A percentile compares a stretch with the other conserved stretches of the same genome.
Conservation (phyloP, 1,140 invertebrate species). For the Drosophila yakuba region DNA sequence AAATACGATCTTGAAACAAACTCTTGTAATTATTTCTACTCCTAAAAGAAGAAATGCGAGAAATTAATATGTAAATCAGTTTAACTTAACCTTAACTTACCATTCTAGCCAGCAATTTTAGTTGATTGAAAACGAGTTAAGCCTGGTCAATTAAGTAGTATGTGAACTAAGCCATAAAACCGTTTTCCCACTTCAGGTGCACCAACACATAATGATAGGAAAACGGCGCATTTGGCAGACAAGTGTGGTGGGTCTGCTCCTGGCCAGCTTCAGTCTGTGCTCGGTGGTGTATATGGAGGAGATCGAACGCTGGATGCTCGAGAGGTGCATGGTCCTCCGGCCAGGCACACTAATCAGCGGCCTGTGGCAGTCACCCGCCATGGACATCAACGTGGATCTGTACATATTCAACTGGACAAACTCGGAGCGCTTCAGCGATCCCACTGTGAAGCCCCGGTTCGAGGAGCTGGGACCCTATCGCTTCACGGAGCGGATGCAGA, state of each 20-base stretch:
- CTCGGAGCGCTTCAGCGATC: conserved; percentile 86
- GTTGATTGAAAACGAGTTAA: not conserved
- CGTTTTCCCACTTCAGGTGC: not conserved
- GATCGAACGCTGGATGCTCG: conserved; percentile 43
- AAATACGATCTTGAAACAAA: too few species aligned
- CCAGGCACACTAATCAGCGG: conserved; percentile 87
- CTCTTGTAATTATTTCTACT: too few species aligned
- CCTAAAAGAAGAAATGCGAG: not conserved
- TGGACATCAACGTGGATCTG: conserved; percentile 90
- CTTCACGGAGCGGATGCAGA: conserved; percentile 88
- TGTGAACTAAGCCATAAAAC: not conserved
- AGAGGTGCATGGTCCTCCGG: conserved; percentile 60
- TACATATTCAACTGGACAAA: conserved; percentile 94
- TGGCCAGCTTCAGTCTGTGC: conserved; percentile 27
- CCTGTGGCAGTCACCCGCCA: conserved; percentile 89
- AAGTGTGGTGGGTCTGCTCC: conserved; percentile 48
- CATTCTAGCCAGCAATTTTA: not conserved
- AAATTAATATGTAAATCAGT: not conserved
- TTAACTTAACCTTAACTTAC: too few species aligned
- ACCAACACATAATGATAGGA: conserved; percentile 45
- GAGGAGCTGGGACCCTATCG: conserved; percentile 90
- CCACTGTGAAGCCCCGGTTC: conserved; percentile 87
- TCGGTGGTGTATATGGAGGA: conserved; percentile 50
- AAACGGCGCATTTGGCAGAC: conserved; percentile 56
- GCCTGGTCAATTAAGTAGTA: not conserved